Percentiles rank a stretch among this genome's conserved stretches.
These are phyloP conservation scores for Campylomormyrus numenius DNA, from an alignment of 2,113 vertebrate species.

Conservation along the genomic window DNA sequence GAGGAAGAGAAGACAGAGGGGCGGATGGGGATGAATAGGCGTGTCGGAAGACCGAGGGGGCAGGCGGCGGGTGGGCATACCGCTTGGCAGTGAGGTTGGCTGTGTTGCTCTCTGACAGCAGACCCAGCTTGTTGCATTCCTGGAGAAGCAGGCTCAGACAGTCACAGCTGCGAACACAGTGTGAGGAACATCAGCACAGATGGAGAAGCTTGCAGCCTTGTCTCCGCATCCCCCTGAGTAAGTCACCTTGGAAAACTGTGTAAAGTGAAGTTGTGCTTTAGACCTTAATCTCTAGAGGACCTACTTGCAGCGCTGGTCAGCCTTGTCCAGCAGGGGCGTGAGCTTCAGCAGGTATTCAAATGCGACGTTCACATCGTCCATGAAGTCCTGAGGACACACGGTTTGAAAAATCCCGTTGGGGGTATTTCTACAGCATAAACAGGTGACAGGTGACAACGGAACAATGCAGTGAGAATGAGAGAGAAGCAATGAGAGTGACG, in stretches of 20 bases:
- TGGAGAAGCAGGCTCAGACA: conserved; percentile 83
- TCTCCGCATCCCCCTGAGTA: neutral
- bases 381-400: conserved; percentile 74
- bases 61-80: conserved; percentile 49
- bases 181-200: neutral
- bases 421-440: neutral
- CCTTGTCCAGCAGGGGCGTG: conserved; percentile 89
- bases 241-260: neutral
- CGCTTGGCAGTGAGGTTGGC: conserved; percentile 74
- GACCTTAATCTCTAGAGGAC: conserved; percentile 26
- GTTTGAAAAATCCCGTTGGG: neutral
- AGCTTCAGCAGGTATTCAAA: conserved; percentile 91
- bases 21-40: neutral
- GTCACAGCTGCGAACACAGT: conserved; percentile 71
- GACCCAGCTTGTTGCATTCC: conserved; percentile 88
- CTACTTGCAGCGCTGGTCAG: conserved; percentile 96
- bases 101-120: conserved; percentile 79
- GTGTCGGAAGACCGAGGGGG: neutral
- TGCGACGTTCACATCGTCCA: conserved; percentile 83
- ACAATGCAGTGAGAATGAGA: neutral
- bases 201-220: neutral
- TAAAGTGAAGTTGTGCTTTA: neutral
- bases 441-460: neutral
- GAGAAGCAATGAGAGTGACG: neutral
- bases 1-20: neutral